Evolutionary conservation across 1,140 invertebrate genomes (phyloP).

Genomic region (Physella acuta): DNA sequence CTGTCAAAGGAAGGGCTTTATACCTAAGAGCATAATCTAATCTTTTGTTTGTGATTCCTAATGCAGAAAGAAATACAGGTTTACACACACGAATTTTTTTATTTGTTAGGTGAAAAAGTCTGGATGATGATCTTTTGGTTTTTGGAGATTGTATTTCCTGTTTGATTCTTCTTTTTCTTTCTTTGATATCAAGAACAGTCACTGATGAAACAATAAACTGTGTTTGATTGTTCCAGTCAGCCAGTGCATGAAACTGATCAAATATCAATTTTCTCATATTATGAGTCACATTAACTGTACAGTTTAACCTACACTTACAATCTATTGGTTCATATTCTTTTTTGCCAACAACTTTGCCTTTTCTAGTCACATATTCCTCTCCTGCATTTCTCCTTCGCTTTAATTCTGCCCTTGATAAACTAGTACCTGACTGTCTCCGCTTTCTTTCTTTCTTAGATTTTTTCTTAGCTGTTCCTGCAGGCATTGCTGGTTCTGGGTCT

Average conservation of each 20-base stretch:
- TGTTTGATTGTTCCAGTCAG: slow-evolving; percentile 21
- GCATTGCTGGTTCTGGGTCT: background rate
- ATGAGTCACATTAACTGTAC: slow-evolving; percentile 14
- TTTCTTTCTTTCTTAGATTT: slow-evolving; percentile 7
- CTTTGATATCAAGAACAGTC: slow-evolving; percentile 12
- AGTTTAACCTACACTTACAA: slow-evolving; percentile 12
- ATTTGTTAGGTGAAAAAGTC: slow-evolving; percentile 13
- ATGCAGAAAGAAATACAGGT: slow-evolving; percentile 15
- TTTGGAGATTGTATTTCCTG: background rate
- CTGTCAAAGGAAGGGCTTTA: slow-evolving; percentile 19
- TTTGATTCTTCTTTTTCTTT: slow-evolving; percentile 1
- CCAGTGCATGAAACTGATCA: slow-evolving; percentile 19
- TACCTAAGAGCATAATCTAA: slow-evolving; percentile 13
- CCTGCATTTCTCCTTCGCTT: slow-evolving; percentile 11
- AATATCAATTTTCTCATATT: slow-evolving; percentile 17
- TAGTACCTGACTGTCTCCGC: slow-evolving; percentile 2
- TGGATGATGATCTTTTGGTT: slow-evolving; percentile 1
- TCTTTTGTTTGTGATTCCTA: slow-evolving; percentile 20
- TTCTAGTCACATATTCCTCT: slow-evolving; percentile 18
- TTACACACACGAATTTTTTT: slow-evolving; percentile 21
- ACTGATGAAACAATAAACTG: slow-evolving; percentile 20
- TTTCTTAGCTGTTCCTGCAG: background rate
- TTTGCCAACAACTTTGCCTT: slow-evolving; percentile 9
- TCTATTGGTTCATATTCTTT: slow-evolving; percentile 8
- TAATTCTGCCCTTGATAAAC: slow-evolving; percentile 7